phyloP scores from a whole-genome alignment of 2,797 vertebrate genomes.

The Clarias fuscus region DNA sequence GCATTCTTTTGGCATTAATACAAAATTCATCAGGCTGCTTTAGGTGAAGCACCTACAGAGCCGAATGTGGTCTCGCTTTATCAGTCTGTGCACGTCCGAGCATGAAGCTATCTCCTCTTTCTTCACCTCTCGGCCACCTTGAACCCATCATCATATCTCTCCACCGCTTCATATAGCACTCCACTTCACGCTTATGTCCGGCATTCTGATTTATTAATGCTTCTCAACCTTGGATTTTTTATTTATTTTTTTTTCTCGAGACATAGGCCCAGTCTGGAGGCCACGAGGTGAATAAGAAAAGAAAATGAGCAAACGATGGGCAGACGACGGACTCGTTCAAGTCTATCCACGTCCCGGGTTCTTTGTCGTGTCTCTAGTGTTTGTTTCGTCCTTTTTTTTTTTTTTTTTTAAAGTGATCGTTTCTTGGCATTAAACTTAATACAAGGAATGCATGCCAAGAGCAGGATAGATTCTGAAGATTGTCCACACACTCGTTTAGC shows the following conservation, averaged over 20 bases:
- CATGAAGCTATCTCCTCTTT: slow-evolving; percentile 69
- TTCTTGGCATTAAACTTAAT: neutral
- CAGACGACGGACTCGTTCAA: neutral
- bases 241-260: slow-evolving; percentile 10
- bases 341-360: neutral
- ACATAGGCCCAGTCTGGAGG: slow-evolving; percentile 6
- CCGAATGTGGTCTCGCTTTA: slow-evolving; percentile 70
- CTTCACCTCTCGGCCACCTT: slow-evolving; percentile 62
- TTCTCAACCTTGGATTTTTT: slow-evolving; percentile 32
- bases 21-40: slow-evolving; percentile 75
- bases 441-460: neutral
- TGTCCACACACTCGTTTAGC: neutral
- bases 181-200: slow-evolving; percentile 30
- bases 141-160: slow-evolving; percentile 61
- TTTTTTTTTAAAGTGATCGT: neutral
- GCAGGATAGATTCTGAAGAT: neutral
- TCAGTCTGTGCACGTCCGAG: slow-evolving; percentile 74
- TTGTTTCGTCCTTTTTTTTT: neutral
- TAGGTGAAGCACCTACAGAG: slow-evolving; percentile 69
- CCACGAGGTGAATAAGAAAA: slow-evolving; percentile 1
- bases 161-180: slow-evolving; percentile 44
- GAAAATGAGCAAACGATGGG: neutral
- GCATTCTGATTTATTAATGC: slow-evolving; percentile 48
- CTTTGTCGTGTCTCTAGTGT: neutral
- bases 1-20: slow-evolving; percentile 75